Percentiles rank a stretch among this genome's conserved stretches.
Conservation (phyloP, 2,888 invertebrate genomes). For the Cistogaster globosa region DNA sequence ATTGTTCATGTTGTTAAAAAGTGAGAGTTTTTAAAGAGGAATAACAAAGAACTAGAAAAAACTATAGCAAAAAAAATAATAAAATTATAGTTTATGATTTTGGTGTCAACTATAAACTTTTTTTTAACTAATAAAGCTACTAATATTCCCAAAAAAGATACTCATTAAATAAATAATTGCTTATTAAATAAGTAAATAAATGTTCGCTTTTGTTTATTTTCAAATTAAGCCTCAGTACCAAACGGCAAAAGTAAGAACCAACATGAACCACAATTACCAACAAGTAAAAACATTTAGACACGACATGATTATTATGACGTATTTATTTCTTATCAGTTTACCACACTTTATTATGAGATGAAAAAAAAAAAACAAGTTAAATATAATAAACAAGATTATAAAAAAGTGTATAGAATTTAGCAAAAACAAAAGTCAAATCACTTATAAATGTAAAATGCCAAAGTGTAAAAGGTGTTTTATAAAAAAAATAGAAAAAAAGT, state of each 20-base stretch:
- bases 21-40: conserved; percentile 9
- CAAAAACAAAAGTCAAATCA: background rate
- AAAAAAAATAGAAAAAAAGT: too few species aligned
- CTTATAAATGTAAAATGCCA: too few species aligned
- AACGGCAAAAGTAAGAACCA: conserved; percentile 1
- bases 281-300: background rate
- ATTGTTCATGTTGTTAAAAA: too few species aligned
- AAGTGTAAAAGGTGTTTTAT: too few species aligned
- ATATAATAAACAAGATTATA: background rate
- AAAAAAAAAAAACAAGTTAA: background rate
- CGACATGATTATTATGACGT: conserved; percentile 19
- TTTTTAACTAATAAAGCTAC: too few species aligned
- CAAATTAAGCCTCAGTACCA: background rate
- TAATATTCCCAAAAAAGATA: background rate
- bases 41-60: conserved; percentile 10
- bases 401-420: background rate
- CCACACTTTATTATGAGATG: conserved; percentile 15
- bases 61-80: background rate
- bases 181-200: background rate
- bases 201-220: background rate
- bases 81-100: background rate
- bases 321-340: conserved; percentile 42
- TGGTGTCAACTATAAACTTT: background rate
- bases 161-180: background rate
- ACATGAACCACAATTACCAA: conserved; percentile 31